Base-by-base conservation (phyloP, 2,113 vertebrate genomes). In the Bubalus kerabau region DNA sequence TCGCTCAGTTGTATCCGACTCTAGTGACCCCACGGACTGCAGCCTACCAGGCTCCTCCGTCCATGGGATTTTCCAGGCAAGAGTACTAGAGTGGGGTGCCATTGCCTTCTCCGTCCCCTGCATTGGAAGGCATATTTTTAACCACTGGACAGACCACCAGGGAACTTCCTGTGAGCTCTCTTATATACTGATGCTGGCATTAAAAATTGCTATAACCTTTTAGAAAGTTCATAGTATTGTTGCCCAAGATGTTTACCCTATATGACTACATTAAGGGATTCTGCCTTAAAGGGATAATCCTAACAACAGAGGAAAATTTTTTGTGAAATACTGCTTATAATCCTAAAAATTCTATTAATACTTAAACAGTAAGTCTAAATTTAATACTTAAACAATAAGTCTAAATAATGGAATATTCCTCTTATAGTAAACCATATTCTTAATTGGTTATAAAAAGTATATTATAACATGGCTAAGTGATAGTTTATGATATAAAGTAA, bases 151-250 rank as follows among this genome's bases (percentile, higher is more conserved):
- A 26, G 40, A 76, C 71, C 23, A 43, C 23, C 12, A 43, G 71
- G 23, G 23, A 23, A 43, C 23, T 43, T 43, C 71, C 11, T 9
- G 5, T 15, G n/a, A 23, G 9, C 11, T 6, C 14, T 15, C 56
- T n/a, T 15, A 4, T 0, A 14, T 16, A 3, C 5, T 4, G 23
- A 21, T 15, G 19, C 36, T 14, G 6, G 6, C 3, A 1, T 17
- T n/a, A 24, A 83, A 54, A n/a, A 57, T 40, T 30, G 52, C 46
- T 74, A 0, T 43, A 50, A 16, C 5, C 8, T 91, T 84, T 48
- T n/a, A 9, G 11, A 89, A 60, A 46, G 40, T 59, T 56, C 21
- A 21, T 32, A 40, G 13, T 64, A 6, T 32, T 14, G 1, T 74
- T 94, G 23, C 14, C 48, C 24, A 46, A 88, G 56, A 52, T 82